phyloP scores from a whole-genome alignment of 2,888 invertebrate genomes.

The Cheilosia scutellata region DNA sequence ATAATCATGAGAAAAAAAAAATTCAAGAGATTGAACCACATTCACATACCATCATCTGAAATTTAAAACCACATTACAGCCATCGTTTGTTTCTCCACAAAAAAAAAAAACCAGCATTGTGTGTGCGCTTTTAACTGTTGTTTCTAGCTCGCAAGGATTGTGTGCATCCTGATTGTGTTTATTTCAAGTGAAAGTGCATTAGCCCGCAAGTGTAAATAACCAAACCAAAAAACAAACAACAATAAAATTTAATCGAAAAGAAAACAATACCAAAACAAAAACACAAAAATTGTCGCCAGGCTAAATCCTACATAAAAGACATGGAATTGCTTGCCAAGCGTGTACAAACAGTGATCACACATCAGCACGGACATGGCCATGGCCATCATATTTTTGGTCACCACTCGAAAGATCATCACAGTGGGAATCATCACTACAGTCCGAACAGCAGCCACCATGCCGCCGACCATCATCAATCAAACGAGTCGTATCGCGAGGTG shows the following conservation, averaged over 20 bases:
- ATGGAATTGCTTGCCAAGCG: slow-evolving; percentile 82
- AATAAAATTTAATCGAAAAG: slow-evolving; percentile 32
- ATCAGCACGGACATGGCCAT: slow-evolving; percentile 79
- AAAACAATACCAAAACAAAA: slow-evolving; percentile 42
- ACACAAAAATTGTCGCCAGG: slow-evolving; percentile 78
- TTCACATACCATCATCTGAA: slow-evolving; percentile 17
- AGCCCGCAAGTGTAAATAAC: slow-evolving; percentile 71
- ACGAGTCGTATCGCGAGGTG: slow-evolving; percentile 84
- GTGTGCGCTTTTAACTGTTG: slow-evolving; percentile 68
- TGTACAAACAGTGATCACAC: slow-evolving; percentile 82
- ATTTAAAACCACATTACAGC: slow-evolving; percentile 40
- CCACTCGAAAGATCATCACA: slow-evolving; percentile 76
- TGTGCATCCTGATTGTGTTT: slow-evolving; percentile 60
- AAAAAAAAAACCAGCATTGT: slow-evolving; percentile 46
- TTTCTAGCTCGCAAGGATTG: slow-evolving; percentile 64
- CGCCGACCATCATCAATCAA: slow-evolving; percentile 78
- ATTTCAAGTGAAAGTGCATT: slow-evolving; percentile 43
- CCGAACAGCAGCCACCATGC: slow-evolving; percentile 79
- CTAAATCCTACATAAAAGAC: slow-evolving; percentile 83
- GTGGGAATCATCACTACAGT: slow-evolving; percentile 79
- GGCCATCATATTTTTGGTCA: slow-evolving; percentile 76
- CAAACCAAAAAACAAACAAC: slow-evolving; percentile 40
- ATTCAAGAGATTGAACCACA: slow-evolving; percentile 27
- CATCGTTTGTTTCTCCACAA: slow-evolving; percentile 50
- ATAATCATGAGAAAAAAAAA: slow-evolving; percentile 36